phyloP scores from a whole-genome alignment of 2,113 vertebrate species.

The Malurus cyaneus region DNA sequence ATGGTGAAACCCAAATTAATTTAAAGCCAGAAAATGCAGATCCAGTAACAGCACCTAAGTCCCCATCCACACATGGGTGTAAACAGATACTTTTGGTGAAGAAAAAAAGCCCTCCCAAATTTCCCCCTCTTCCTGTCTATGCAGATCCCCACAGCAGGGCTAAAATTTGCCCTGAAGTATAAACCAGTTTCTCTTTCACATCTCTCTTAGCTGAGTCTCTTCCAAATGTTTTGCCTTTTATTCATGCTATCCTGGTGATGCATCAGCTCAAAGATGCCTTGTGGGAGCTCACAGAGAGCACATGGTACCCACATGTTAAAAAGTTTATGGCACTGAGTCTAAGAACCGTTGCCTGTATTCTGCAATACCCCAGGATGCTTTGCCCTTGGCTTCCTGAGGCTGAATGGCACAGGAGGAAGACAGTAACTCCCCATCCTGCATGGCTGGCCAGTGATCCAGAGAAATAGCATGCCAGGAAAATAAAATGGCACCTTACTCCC shows the following conservation, averaged over 20 bases:
- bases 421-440: neutral
- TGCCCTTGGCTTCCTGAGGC: neutral
- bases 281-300: neutral
- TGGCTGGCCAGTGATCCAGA: neutral
- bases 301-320: neutral
- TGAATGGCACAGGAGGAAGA: accelerated
- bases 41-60: constrained; percentile 58
- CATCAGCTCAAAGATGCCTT: neutral
- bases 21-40: constrained; percentile 56
- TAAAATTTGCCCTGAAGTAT: neutral
- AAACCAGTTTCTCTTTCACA: neutral
- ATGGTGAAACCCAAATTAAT: constrained; percentile 36
- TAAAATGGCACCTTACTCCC: constrained; percentile 7
- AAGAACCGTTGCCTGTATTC: neutral
- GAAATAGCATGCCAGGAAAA: neutral
- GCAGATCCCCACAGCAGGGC: neutral
- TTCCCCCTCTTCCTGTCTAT: neutral
- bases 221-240: neutral
- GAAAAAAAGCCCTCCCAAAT: neutral
- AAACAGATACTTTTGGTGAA: constrained; percentile 41
- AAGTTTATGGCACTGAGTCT: neutral
- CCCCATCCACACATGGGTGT: constrained; percentile 40
- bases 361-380: neutral
- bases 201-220: neutral
- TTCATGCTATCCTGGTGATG: neutral